phyloP scores from a whole-genome alignment of 2,888 invertebrate species.

The Itoplectis maculator region DNA sequence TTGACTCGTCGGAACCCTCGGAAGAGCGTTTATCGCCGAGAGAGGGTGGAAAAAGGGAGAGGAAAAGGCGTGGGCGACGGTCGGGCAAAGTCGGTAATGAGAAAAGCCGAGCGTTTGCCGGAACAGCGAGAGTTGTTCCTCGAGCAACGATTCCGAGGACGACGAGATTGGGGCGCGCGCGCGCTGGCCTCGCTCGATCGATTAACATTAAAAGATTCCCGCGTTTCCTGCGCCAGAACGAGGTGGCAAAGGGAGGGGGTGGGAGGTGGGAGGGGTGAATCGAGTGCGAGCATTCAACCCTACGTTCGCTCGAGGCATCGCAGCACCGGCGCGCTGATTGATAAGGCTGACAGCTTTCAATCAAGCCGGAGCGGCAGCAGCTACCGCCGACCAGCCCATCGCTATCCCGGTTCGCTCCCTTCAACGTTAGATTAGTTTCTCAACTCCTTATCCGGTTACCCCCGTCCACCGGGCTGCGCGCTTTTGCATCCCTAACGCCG shows the following conservation, averaged over 20 bases:
- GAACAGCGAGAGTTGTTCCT: conserved; percentile 7
- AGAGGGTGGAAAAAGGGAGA: background rate
- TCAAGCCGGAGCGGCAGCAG: too few relatives aligned
- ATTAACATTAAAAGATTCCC: conserved; percentile 64
- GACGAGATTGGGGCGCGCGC: conserved; percentile 54
- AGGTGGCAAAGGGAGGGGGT: background rate
- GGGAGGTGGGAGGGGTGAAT: too few relatives aligned
- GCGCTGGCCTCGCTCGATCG: conserved; percentile 58
- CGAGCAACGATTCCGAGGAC: conserved; percentile 37
- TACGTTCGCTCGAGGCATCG: conserved; percentile 35
- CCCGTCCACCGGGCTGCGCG: background rate
- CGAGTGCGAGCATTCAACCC: conserved; percentile 45
- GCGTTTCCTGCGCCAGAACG: conserved; percentile 38
- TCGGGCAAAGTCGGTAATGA: conserved; percentile 37
- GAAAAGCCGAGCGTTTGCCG: conserved; percentile 28
- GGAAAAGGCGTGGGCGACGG: background rate
- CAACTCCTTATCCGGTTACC: conserved; percentile 27
- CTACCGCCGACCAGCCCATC: conserved; percentile 18
- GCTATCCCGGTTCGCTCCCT: conserved; percentile 44
- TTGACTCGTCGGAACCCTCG: background rate
- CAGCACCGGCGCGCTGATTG: conserved; percentile 53
- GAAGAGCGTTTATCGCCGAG: conserved; percentile 24
- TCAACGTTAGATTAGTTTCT: conserved; percentile 56
- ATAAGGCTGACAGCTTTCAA: conserved; percentile 65
- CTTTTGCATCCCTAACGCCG: background rate